Evolutionary conservation across 2,888 invertebrate genomes (phyloP).

Genomic region (Horisme vitalbata): DNA sequence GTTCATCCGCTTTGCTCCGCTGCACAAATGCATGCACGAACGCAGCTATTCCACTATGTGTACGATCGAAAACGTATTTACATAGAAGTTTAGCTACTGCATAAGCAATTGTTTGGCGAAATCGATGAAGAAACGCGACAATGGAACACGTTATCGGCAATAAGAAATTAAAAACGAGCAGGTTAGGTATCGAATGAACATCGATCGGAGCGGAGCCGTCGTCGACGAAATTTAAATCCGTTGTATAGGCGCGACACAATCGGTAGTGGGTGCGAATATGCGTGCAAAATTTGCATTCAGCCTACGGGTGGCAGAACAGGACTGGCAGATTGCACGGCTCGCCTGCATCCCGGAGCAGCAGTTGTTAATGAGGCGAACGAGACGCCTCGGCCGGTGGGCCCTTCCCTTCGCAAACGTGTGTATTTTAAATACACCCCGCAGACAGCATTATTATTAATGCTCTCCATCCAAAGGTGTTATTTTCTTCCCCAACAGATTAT

Average conservation of each 20-base stretch:
- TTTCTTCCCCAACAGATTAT: too few species aligned
- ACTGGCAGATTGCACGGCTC: constrained; percentile 23
- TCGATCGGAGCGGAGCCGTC: constrained; percentile 24
- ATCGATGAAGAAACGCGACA: constrained; percentile 55
- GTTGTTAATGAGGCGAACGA: constrained; percentile 66
- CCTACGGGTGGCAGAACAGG: constrained; percentile 18
- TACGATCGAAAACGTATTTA: constrained; percentile 62
- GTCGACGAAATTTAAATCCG: constrained; percentile 61
- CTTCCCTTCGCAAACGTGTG: constrained; percentile 14
- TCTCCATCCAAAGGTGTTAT: too few species aligned
- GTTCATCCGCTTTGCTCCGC: constrained; percentile 52
- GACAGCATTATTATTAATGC: too few species aligned
- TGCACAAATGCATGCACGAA: constrained; percentile 57
- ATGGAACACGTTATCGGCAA: constrained; percentile 34
- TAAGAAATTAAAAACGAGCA: constrained; percentile 21
- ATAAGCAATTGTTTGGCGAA: constrained; percentile 65
- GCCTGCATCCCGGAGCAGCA: constrained; percentile 55
- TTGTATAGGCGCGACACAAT: constrained; percentile 46
- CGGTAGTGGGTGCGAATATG: constrained; percentile 54
- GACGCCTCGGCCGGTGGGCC: constrained; percentile 36
- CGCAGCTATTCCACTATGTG: constrained; percentile 50
- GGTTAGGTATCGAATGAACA: constrained; percentile 17
- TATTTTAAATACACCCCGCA: constrained; percentile 14
- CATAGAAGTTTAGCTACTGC: constrained; percentile 59
- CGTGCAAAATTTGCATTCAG: constrained; percentile 60